phyloP scores from a whole-genome alignment of 2,113 vertebrate species.

The Circaetus gallicus region DNA sequence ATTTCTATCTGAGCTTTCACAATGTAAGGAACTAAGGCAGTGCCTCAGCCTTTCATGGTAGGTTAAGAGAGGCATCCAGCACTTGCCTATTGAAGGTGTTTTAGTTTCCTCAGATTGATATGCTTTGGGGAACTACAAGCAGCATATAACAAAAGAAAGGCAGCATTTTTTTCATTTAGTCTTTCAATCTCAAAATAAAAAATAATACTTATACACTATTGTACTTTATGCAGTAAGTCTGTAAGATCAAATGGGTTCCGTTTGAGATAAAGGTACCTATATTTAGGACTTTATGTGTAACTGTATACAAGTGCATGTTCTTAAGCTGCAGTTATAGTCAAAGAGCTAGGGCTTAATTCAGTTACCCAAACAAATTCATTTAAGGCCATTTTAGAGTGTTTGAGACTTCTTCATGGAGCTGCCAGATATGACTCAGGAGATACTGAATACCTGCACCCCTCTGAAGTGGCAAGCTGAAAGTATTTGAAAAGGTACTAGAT shows the following conservation, averaged over 20 bases:
- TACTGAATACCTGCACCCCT: not conserved
- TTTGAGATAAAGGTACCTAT: not conserved
- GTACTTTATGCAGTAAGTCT: not conserved
- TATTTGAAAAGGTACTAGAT: not conserved
- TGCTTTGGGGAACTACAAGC: not conserved
- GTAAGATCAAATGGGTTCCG: not conserved
- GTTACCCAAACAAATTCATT: not conserved
- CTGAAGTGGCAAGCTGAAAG: not conserved
- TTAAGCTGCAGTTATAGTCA: not conserved
- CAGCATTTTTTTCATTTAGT: not conserved
- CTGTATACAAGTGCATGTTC: not conserved
- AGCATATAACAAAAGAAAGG: not conserved
- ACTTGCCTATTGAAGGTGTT: not conserved
- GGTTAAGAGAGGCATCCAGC: not conserved
- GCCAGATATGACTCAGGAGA: not conserved
- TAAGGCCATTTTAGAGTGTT: not conserved
- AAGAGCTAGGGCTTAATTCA: not conserved
- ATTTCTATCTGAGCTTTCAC: not conserved
- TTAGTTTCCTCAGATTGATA: not conserved
- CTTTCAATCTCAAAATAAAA: not conserved
- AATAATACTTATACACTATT: not conserved
- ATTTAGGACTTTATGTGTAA: not conserved
- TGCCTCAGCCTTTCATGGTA: not conserved
- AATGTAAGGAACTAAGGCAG: not conserved
- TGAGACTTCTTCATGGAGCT: not conserved